These are phyloP conservation scores for Hyles euphorbiae DNA, from an alignment of 1,140 invertebrate genomes.

Conservation along the genomic window DNA sequence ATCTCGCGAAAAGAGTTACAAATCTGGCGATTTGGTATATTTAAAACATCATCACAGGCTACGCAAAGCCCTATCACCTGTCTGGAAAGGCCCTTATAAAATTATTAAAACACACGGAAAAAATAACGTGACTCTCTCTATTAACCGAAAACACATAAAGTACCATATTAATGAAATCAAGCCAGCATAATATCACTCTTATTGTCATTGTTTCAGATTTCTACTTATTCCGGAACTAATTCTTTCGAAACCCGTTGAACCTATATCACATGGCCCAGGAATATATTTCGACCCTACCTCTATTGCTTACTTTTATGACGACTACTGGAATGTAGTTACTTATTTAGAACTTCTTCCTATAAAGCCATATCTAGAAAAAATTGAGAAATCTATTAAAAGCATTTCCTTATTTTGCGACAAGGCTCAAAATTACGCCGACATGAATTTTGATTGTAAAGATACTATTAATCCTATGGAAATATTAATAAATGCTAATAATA, in stretches of 20 bases:
- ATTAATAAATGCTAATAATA: constrained; percentile 7
- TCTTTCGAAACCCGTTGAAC: constrained; percentile 4
- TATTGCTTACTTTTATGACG: constrained; percentile 19
- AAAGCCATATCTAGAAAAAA: constrained; percentile 20
- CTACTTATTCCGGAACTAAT: constrained; percentile 1
- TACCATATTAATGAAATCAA: constrained; percentile 25
- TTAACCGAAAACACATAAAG: constrained; percentile 14
- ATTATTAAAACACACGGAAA: constrained; percentile 18
- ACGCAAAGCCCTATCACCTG: constrained; percentile 16
- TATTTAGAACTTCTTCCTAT: constrained; percentile 21
- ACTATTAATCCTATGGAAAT: constrained; percentile 10
- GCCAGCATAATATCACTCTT: constrained; percentile 9
- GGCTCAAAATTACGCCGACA: neutral
- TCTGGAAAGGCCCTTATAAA: constrained; percentile 28
- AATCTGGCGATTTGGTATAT: constrained; percentile 21
- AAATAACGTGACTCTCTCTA: constrained; percentile 16
- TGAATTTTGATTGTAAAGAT: constrained; percentile 7
- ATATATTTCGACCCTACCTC: constrained; percentile 23
- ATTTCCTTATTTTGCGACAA: constrained; percentile 10
- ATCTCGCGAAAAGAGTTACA: constrained; percentile 12
- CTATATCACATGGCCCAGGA: constrained; percentile 23
- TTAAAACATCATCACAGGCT: constrained; percentile 19
- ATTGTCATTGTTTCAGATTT: neutral
- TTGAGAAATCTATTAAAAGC: constrained; percentile 11
- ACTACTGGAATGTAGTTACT: constrained; percentile 23